Percentiles rank a stretch among this genome's conserved stretches.
These are phyloP conservation scores for zebrafish (Danio rerio) DNA, from an alignment of 2,113 vertebrate species.

Conservation along the genomic window DNA sequence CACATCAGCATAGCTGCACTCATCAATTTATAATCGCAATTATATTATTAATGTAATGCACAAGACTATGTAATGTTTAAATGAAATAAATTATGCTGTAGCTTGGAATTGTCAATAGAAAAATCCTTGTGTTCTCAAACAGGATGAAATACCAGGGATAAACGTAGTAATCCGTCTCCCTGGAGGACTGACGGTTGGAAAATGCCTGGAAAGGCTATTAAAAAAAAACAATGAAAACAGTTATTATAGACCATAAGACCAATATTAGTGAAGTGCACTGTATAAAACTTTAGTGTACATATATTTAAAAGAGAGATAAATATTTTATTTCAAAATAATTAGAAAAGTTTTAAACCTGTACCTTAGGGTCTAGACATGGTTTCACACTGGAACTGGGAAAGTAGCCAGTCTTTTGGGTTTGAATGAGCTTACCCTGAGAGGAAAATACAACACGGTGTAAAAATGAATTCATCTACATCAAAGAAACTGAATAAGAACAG, in stretches of 20 bases:
- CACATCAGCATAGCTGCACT: slow-evolving; percentile 1
- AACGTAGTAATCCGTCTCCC: slow-evolving; percentile 88
- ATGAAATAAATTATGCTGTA: not conserved
- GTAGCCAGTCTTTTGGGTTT: slow-evolving; percentile 89
- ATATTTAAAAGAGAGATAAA: not conserved
- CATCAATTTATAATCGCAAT: not conserved
- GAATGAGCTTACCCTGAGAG: slow-evolving; percentile 85
- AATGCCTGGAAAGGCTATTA: slow-evolving; percentile 80
- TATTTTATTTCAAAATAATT: too few relatives aligned
- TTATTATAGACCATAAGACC: not conserved
- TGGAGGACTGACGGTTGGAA: slow-evolving; percentile 81
- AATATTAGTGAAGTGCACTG: not conserved
- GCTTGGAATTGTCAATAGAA: not conserved
- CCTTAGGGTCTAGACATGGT: slow-evolving; percentile 91
- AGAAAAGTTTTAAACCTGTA: slow-evolving; percentile 53
- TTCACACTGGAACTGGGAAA: slow-evolving; percentile 94
- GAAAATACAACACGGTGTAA: slow-evolving; percentile 12
- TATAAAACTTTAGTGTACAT: not conserved
- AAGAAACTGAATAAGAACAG: too few relatives aligned
- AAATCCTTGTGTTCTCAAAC: slow-evolving; percentile 34
- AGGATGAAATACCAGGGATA: slow-evolving; percentile 86
- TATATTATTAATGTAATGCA: not conserved
- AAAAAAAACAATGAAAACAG: not conserved
- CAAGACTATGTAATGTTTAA: not conserved
- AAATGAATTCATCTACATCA: too few relatives aligned